These are phyloP conservation scores for Melanocharis versteri DNA, from an alignment of 2,113 vertebrate genomes.

Conservation along the genomic window DNA sequence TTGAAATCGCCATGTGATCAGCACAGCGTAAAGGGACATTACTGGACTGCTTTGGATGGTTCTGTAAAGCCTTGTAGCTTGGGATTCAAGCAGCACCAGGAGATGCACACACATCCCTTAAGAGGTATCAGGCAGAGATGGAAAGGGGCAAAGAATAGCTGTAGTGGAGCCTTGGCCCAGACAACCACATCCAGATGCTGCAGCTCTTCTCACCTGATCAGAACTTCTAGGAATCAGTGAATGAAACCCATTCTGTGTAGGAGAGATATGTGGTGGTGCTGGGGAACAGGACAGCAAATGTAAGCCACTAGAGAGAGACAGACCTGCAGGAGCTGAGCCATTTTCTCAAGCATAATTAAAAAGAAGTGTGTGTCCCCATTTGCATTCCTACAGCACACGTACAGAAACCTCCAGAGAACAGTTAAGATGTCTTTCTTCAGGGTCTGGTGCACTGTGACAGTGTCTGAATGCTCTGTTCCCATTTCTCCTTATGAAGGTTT, in stretches of 20 bases:
- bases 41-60: slow-evolving; percentile 52
- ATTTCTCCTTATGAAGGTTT: not conserved
- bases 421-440: not conserved
- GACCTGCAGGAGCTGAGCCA: not conserved
- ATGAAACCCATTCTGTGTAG: not conserved
- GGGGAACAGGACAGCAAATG: not conserved
- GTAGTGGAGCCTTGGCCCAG: not conserved
- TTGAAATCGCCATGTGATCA: slow-evolving; percentile 23
- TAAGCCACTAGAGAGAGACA: not conserved
- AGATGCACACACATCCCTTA: not conserved
- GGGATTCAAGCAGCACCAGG: not conserved
- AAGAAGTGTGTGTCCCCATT: not conserved
- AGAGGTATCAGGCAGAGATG: not conserved
- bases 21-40: slow-evolving; percentile 19
- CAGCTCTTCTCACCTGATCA: not conserved
- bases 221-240: not conserved
- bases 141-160: not conserved
- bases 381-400: not conserved
- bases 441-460: not conserved
- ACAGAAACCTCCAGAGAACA: not conserved
- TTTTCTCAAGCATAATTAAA: not conserved
- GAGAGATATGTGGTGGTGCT: not conserved
- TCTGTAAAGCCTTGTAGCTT: slow-evolving; percentile 21
- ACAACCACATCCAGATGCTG: not conserved
- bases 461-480: not conserved